A percentile compares a stretch with the other conserved stretches of the same genome.
These are phyloP conservation scores for Serranus cabrilla DNA, from an alignment of 2,797 vertebrate genomes.

Conservation along the genomic window DNA sequence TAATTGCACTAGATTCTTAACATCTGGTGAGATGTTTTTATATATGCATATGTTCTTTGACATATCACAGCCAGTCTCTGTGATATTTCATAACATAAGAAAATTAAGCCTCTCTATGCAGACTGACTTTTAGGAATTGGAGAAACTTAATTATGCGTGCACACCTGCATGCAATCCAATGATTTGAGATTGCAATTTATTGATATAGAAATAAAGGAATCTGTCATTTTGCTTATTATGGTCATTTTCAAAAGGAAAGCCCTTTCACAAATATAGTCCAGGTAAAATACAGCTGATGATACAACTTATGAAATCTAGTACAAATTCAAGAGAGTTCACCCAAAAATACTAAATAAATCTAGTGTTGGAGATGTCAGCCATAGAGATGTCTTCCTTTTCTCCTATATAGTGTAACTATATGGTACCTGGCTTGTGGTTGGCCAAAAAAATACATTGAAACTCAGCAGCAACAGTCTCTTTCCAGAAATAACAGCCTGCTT, in stretches of 20 bases:
- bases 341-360: no score
- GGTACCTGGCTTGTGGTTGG: no score
- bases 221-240: background rate
- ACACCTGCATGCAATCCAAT: background rate
- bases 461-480: no score
- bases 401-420: no score
- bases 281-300: background rate
- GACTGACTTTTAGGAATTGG: background rate
- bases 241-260: background rate
- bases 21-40: conserved; percentile 74
- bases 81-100: conserved; percentile 29
- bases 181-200: background rate
- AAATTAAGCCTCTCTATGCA: conserved; percentile 19
- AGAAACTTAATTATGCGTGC: background rate
- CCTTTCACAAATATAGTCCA: background rate
- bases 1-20: conserved; percentile 73
- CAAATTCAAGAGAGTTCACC: no score
- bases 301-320: background rate
- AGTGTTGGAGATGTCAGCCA: no score
- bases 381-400: no score
- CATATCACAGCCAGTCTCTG: conserved; percentile 34
- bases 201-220: background rate
- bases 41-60: conserved; percentile 45
- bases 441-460: no score
- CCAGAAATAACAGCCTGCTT: no score